Evolutionary conservation across 2,888 invertebrate species (phyloP), one percentile per base, ranked within the genome.

Genomic region (Dorcus parallelipipedus): DNA sequence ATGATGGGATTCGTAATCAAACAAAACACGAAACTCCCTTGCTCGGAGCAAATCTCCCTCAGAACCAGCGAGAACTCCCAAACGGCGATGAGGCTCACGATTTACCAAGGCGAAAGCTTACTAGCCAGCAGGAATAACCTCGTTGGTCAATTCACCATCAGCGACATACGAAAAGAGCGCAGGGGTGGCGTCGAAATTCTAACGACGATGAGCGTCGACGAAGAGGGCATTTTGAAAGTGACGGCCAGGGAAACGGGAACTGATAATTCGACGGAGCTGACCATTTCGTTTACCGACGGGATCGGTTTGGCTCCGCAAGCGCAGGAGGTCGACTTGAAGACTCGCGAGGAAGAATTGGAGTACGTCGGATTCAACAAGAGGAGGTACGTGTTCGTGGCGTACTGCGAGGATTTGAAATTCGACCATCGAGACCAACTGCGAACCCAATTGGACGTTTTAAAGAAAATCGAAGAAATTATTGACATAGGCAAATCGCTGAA

Each of bases 21-120:
- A 23, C 61, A 66, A 49, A 69, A 69, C 51, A 61, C 66, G 40
- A 40, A 55, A 9, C 52, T 69, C 23, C 69, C 69, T 1, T 9
- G 20, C 3, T 58, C 23, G 23, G 20, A 20, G 1, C 52, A 10
- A 10, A 48, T 38, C n/a, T 41, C 45, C 2, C 45, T 43, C 8
- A 8, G 49, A 7, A 68, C 68, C 3, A 38, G 53, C 6, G 17
- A 58, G 3, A 62, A 69, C 47, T 54, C 63, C 10, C 68, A 69
- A 56, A 55, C 42, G 4, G n/a, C 1, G 3, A 38, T 56, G 17
- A 9, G 9, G 38, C 50, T 56, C 23, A 10, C 14, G 9, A 41
- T 56, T 38, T 56, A 50, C 23, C 50, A 56, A 42, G 56, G 56
- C 8, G 56, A 56, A 17, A 48, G 20, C n/a, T 38, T 17, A 3